phyloP scores from a whole-genome alignment of 1,140 invertebrate genomes.

The Centruroides sculpturatus region DNA sequence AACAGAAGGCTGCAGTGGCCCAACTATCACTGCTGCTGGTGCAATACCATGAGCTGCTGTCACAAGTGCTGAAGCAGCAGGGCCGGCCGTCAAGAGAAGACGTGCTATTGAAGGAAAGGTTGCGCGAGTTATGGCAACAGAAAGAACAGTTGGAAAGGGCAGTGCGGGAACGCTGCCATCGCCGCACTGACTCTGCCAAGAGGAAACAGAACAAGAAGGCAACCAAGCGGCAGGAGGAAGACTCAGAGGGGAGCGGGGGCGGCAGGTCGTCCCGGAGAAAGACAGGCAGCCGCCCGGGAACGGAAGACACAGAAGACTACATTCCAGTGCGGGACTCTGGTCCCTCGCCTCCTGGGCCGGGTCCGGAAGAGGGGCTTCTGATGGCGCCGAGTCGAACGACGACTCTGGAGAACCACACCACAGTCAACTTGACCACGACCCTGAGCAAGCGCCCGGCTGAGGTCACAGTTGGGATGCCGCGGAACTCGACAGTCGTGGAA shows the following conservation, averaged over 20 bases:
- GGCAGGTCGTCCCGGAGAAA: neutral
- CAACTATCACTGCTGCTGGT: conserved; percentile 69
- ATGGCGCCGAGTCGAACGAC: neutral
- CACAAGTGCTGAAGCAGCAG: conserved; percentile 79
- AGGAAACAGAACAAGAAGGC: conserved; percentile 27
- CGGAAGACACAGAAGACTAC: conserved; percentile 13
- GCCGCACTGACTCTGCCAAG: conserved; percentile 14
- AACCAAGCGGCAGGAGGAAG: neutral
- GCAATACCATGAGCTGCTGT: conserved; percentile 86
- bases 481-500: conserved; percentile 2
- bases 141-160: conserved; percentile 96
- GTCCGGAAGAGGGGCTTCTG: neutral
- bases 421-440: conserved; percentile 10
- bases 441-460: conserved; percentile 1
- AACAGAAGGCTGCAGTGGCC: conserved; percentile 72
- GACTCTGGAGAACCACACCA: conserved; percentile 9
- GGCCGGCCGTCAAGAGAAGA: conserved; percentile 85
- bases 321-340: conserved; percentile 13
- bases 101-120: conserved; percentile 49
- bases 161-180: conserved; percentile 87
- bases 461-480: neutral
- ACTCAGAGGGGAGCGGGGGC: neutral
- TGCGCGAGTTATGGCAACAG: conserved; percentile 75
- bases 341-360: neutral
- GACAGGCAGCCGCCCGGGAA: neutral